Percentiles rank a stretch among this genome's conserved stretches.
These are phyloP conservation scores for Scrobipalpa atriplicella DNA, from an alignment of 2,888 invertebrate species.

Conservation along the genomic window DNA sequence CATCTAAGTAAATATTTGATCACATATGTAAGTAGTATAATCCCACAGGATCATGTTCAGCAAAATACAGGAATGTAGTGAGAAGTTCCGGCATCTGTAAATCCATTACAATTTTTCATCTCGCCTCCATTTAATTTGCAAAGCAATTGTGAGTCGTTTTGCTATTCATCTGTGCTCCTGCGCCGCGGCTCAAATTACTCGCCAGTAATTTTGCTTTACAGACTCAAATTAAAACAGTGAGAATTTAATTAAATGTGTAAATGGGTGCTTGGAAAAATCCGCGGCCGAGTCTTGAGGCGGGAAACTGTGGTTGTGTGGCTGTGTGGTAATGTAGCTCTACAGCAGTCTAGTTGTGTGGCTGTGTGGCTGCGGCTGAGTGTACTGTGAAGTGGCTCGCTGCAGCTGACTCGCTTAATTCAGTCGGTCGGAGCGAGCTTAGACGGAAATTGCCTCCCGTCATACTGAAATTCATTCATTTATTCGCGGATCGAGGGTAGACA, in stretches of 20 bases:
- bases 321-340: neutral
- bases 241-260: constrained; percentile 78
- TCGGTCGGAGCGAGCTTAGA: constrained; percentile 3
- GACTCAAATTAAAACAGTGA: constrained; percentile 78
- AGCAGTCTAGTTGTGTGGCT: neutral
- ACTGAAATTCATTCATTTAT: constrained; percentile 13
- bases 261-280: constrained; percentile 73
- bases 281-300: constrained; percentile 38
- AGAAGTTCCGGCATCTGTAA: constrained; percentile 25
- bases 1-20: no score
- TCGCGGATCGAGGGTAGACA: neutral
- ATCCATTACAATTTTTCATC: constrained; percentile 13
- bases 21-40: no score
- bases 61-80: neutral
- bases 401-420: constrained; percentile 55
- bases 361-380: neutral
- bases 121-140: constrained; percentile 23
- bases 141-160: constrained; percentile 41
- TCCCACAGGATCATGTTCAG: no score
- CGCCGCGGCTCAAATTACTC: constrained; percentile 49
- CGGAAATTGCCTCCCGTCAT: constrained; percentile 18
- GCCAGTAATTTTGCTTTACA: constrained; percentile 64
- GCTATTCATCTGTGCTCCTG: constrained; percentile 46
- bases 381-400: constrained; percentile 43
- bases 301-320: constrained; percentile 36